Base-by-base conservation (phyloP, 1,140 invertebrate genomes). In the Drosophila rufa region DNA sequence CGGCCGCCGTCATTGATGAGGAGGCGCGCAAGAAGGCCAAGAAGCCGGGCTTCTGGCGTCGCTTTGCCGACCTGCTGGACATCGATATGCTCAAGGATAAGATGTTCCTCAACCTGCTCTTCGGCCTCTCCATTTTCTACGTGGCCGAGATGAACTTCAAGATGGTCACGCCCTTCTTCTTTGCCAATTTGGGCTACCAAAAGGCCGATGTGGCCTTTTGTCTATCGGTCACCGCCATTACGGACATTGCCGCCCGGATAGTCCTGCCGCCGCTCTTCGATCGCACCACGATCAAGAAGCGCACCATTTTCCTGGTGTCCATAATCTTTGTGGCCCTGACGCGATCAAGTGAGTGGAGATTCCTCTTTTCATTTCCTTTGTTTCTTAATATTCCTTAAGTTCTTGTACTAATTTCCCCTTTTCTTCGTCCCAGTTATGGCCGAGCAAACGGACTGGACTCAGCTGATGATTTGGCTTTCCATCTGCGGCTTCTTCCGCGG, bases 131-230 rank as follows among this genome's bases (percentile, higher is more conserved):
- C 40, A 94, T 96, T 8, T 96, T 95, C 93, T 96, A 96, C 91
- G 95, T 96, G 19, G 95, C 96, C 12, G 96, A 96, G 79, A 94
- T 96, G 71, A 96, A 96, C 82, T 96, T 96, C 84, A 96, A 96
- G 91, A 95, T 96, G 94, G 95, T 96, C 51, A 96, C 95, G 42
- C 96, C 96, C 14, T 96, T 96, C 87, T 96, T 96, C 83, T 95
- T 96, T 60, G 93, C 93, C 53, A 94, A 94, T 80, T 93, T 96
- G 68, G 95, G 95, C 67, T 95, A 95, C 84, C 93, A 94, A 51
- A 95, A 95, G 91, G 92, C 93, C 7, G 95, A 96, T 66, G 94
- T 95, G 8, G 96, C 96, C 27, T 95, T 95, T 68, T 96, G 95
- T 82, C 93, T 96, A 17, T 96, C 95, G 1, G 94, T 96, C 64